Percentiles rank a stretch among this genome's conserved stretches.
phyloP scores from a whole-genome alignment of 2,797 vertebrate species.

The Alcedo quadribrachys region DNA sequence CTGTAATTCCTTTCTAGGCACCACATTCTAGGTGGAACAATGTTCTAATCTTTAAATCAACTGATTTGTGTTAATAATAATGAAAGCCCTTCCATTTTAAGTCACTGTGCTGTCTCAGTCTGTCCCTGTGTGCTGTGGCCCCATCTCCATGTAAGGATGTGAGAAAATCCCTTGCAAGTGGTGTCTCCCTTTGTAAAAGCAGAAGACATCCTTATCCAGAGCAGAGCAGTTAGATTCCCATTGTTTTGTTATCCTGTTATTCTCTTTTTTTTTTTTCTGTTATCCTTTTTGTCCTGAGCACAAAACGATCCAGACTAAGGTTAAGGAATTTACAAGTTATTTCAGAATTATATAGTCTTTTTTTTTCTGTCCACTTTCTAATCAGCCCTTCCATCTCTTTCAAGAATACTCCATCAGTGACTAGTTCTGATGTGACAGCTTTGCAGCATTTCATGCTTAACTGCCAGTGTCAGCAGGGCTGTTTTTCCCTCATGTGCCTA shows the following conservation, averaged over 20 bases:
- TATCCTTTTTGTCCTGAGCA: neutral
- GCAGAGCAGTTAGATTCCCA: neutral
- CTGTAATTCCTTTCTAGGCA: neutral
- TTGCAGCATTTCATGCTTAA: neutral
- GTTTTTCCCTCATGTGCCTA: neutral
- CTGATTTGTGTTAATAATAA: neutral
- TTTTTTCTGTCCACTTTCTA: neutral
- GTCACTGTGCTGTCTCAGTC: neutral
- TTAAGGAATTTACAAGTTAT: neutral
- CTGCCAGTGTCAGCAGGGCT: neutral
- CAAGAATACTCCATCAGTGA: neutral
- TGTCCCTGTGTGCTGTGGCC: neutral
- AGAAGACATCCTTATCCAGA: neutral
- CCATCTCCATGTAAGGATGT: neutral
- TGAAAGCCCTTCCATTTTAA: neutral
- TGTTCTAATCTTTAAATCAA: neutral
- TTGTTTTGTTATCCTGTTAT: neutral
- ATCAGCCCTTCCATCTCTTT: neutral
- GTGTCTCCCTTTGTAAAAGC: neutral
- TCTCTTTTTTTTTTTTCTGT: no score
- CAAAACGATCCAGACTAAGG: neutral
- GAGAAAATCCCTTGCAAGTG: neutral
- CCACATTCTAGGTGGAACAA: neutral
- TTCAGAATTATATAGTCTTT: neutral
- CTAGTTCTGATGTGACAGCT: neutral